Evolutionary conservation across 2,888 invertebrate species (phyloP).

Genomic region (Mythimna vitellina): DNA sequence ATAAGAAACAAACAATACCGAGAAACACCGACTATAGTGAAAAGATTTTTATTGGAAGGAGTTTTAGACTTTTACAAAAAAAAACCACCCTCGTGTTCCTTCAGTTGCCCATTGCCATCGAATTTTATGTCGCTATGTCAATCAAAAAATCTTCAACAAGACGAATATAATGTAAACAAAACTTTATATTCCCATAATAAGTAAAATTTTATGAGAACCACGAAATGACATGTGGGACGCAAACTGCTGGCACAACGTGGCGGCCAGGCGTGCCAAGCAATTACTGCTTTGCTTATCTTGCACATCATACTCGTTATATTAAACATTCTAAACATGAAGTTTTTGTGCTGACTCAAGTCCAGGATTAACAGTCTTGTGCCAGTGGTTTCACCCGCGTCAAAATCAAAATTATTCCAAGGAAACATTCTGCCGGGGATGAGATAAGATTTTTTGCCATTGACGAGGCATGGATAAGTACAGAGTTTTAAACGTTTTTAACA

Average conservation of each 20-base stretch:
- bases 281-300: slow-evolving; percentile 53
- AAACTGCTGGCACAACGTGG: slow-evolving; percentile 50
- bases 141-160: background rate
- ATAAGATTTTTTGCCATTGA: no score
- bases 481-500: no score
- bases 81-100: no score
- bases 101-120: no score
- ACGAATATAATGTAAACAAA: background rate
- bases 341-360: slow-evolving; percentile 13
- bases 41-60: no score
- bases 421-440: background rate
- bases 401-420: background rate
- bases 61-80: no score
- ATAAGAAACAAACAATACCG: no score
- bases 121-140: background rate
- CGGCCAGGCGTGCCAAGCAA: slow-evolving; percentile 50
- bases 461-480: no score
- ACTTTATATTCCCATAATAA: slow-evolving; percentile 7
- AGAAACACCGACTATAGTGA: no score
- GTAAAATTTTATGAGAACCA: slow-evolving; percentile 49
- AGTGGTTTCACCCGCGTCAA: background rate
- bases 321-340: slow-evolving; percentile 38
- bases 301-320: slow-evolving; percentile 37
- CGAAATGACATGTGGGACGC: slow-evolving; percentile 52
- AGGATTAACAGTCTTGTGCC: slow-evolving; percentile 4